Percentiles rank a stretch among this genome's conserved stretches.
These are phyloP conservation scores for Heliconius hewitsoni DNA, from an alignment of 1,140 invertebrate species.

Conservation along the genomic window DNA sequence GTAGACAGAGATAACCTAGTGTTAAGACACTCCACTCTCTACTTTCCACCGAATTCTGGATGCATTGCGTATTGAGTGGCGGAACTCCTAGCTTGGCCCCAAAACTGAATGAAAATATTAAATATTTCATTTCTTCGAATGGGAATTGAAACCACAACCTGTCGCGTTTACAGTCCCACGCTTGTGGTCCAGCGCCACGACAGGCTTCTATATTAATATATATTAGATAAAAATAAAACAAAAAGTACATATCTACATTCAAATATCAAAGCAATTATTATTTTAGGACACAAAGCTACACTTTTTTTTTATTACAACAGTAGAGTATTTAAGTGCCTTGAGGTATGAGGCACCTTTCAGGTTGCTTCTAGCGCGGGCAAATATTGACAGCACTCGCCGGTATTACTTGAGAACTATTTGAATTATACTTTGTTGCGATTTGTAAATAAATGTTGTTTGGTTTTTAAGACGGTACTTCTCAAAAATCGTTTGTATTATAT, in stretches of 20 bases:
- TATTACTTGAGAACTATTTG: conserved; percentile 30
- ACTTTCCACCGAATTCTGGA: too few species aligned
- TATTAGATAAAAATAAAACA: background rate
- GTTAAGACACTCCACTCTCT: too few species aligned
- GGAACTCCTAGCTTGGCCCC: too few species aligned
- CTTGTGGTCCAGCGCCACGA: too few species aligned
- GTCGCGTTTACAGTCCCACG: too few species aligned
- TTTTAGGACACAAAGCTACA: background rate
- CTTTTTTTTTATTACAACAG: conserved; percentile 3
- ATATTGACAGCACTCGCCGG: conserved; percentile 52
- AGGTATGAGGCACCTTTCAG: conserved; percentile 60
- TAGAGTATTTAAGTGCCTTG: conserved; percentile 22
- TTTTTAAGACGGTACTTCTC: too few species aligned
- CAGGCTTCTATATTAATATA: background rate
- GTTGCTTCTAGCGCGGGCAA: conserved; percentile 51
- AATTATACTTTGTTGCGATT: background rate
- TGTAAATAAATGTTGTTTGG: background rate
- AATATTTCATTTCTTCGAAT: too few species aligned
- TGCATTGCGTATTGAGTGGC: too few species aligned
- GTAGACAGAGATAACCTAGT: too few species aligned
- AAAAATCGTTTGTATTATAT: too few species aligned
- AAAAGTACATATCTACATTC: background rate
- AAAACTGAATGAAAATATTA: too few species aligned
- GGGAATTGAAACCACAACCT: too few species aligned
- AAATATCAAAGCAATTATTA: background rate